Evolutionary conservation across 2,797 vertebrate genomes (phyloP), one percentile per base, ranked within the genome.

Genomic region (Enteromius afrohamiltoni): DNA sequence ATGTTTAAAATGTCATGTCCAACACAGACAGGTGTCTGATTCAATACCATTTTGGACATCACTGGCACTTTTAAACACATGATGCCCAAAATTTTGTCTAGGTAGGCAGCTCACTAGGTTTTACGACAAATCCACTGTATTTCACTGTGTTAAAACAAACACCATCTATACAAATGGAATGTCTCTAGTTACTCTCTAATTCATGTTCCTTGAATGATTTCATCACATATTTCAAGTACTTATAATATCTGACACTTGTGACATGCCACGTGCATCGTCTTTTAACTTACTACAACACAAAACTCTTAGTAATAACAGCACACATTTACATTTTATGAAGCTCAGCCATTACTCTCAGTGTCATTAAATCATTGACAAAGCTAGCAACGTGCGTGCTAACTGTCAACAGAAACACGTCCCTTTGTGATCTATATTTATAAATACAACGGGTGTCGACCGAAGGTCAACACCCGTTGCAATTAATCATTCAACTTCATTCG

Each of bases 381-480:
- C 26, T 78, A 83, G 75, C 82, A 77, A 68, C 47, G 49, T 78
- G 40, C 53, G 82, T 70, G 74, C 82, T 83, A 77, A 77, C 62
- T 83, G 64, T 77, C 62, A 83, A 6, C 23, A 83, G 62, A 4
- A 40, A 40, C 65, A 70, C 13, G 31, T 4, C 17, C 6, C 29
- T 78, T 62, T 21, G 62, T 4, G 29, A 51, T 34, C 64, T 26
- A 62, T 1, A 49, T 45, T 34, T 10, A 49, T 49, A 42, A 42
- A 42, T 42, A 42, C 40, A 10, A 42, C 40, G 40, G 40, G 8
- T 42, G 40, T 10, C 8, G 8, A 51, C 21, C 16, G 8, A 70
- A 11, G 5, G 14, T 70, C 26, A 83, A 62, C 82, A 37, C 26
- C 8, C 5, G 26, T 10, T 37, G 64, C 5, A 16, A 26, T 69